Evolutionary conservation across 2,797 vertebrate genomes (phyloP), one percentile per base, ranked within the genome.

Genomic region (Epinephelus awoara): DNA sequence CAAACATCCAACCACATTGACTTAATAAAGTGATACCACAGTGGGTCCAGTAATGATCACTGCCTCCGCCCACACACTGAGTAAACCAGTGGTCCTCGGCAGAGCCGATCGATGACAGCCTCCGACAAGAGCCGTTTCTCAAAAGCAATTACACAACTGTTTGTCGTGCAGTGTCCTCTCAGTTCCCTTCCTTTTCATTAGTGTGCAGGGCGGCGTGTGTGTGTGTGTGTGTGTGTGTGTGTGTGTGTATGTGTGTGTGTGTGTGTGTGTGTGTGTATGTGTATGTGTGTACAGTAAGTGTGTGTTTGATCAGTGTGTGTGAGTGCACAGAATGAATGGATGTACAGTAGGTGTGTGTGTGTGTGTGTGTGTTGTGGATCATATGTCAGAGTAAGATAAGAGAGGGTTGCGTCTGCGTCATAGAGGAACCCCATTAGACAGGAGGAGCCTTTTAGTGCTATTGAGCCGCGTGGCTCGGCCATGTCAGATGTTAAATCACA

Each of bases 391-490:
- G 81, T 72, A 50, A 81, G 75, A 62, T 74, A 62, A 82, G 65
- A 80, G 88, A 86, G 82, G 86, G 72, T 79, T 78, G 79, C 14
- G 83, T 85, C 82, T 95, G 93, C 91, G 88, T 95, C 94, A 94
- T 80, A 91, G 90, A 92, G 93, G 90, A 94, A 89, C 92, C 90
- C 92, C 92, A 94, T 95, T 95, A 95, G 90, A 84, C 83, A 76
- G 88, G 91, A 94, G 93, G 91, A 94, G 92, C 93, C 92, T 95
- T 92, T 95, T 93, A 94, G 92, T 92, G 92, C 93, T 94, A 95
- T 93, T 94, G 94, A 95, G 89, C 90, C 85, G 87, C 86, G 51
- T 73, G 81, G 80, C 83, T 88, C 78, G 86, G 59, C 87, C 82
- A 78, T 90, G 91, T 90, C 87, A 84, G 90, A 79, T 34, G 17